Base-by-base conservation (phyloP, 2,797 vertebrate genomes). In the Xiphophorus birchmanni region DNA sequence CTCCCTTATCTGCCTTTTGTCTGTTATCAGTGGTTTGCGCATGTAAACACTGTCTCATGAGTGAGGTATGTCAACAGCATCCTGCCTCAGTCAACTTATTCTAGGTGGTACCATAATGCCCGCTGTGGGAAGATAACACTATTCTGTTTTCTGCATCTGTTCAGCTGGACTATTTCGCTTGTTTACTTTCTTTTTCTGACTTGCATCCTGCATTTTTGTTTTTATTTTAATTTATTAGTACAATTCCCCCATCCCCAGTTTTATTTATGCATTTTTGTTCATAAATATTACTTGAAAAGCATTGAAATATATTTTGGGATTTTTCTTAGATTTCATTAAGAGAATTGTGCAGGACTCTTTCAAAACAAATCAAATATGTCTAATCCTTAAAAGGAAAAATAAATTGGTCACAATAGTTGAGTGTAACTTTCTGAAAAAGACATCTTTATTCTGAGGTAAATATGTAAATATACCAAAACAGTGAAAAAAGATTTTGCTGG, bases 1-100 rank as follows among this genome's bases (percentile, higher is more conserved):
- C 88, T 90, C 81, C 84, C 90, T 94, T 94, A 93, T 95, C 94
- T 91, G 80, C 73, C 77, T 86, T 80, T 76, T 80, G 78, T 78
- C 75, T 76, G 90, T 94, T 94, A 93, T 95, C 93, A 84, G 83
- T 65, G 35, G 75, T 60, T 84, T 90, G 88, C 88, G 80, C 84
- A 83, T 89, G 90, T 91, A 92, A 91, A 93, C 92, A 85, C 87
- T 87, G 86, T 90, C 92, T 94, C 88, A 92, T 92, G 89, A 91
- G 89, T 86, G 86, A 83, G 65, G 85, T 90, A 91, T 93, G 93
- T 91, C 92, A 93, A 92, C 87, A 91, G 82, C 73, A 77, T 71
- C 76, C 73, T 48, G 81, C 78, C 78, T 91, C 89, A 82, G 86
- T 91, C 83, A 85, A 89, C 77, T 80, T 93, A 88, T 83, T 88